phyloP scores from a whole-genome alignment of 1,140 invertebrate species.

The Leptinotarsa defecta region DNA sequence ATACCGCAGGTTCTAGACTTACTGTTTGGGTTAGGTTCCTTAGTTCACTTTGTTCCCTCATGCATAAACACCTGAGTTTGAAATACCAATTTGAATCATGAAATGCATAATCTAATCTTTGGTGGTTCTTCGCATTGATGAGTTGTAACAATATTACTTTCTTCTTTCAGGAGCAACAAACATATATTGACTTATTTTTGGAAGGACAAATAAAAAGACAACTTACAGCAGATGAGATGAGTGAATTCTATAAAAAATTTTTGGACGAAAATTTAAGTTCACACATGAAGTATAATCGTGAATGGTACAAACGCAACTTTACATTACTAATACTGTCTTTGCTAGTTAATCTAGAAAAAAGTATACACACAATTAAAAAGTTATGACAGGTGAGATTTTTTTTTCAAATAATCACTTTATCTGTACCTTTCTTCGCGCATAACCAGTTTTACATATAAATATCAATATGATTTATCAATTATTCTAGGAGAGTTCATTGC shows the following conservation, averaged over 20 bases:
- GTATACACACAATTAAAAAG: neutral
- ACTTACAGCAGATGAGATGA: constrained; percentile 79
- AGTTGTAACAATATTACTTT: constrained; percentile 5
- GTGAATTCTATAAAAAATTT: constrained; percentile 82
- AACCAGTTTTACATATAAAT: no score
- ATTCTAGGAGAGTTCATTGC: no score
- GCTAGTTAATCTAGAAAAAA: constrained; percentile 57
- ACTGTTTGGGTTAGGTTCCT: no score
- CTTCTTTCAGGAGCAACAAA: constrained; percentile 65
- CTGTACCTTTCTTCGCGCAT: no score
- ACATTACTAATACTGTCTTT: constrained; percentile 65
- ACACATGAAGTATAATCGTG: constrained; percentile 72
- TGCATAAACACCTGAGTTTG: no score
- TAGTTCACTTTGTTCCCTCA: no score
- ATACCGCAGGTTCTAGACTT: no score
- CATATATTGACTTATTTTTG: constrained; percentile 63
- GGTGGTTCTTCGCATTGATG: neutral
- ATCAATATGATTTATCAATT: no score
- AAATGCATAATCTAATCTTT: no score
- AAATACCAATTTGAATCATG: no score
- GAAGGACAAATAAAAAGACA: constrained; percentile 55
- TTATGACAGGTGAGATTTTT: constrained; percentile 2
- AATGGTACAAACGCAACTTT: constrained; percentile 77
- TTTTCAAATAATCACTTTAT: no score
- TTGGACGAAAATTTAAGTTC: constrained; percentile 75